phyloP scores from a whole-genome alignment of 1,140 invertebrate genomes.

The Neoseiulus cucumeris region DNA sequence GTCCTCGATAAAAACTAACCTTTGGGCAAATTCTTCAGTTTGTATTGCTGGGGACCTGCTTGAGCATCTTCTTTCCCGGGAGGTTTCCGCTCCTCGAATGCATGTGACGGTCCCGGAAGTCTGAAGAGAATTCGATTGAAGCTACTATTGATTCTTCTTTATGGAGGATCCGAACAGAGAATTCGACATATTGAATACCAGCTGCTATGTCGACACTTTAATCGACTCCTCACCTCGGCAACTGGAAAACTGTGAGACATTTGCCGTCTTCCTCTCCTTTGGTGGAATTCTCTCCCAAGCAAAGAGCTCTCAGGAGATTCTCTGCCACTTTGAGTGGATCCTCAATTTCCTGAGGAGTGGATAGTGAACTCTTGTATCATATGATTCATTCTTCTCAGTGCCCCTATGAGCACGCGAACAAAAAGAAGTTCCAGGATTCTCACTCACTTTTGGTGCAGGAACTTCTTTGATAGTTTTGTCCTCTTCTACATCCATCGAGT shows the following conservation, averaged over 20 bases:
- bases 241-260: neutral
- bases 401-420: too few relatives aligned
- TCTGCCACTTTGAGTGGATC: neutral
- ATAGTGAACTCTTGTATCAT: too few relatives aligned
- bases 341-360: neutral
- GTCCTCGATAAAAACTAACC: neutral
- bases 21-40: neutral
- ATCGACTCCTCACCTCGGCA: neutral
- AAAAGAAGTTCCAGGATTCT: too few relatives aligned
- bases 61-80: neutral
- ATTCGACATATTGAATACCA: too few relatives aligned
- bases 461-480: too few relatives aligned
- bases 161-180: too few relatives aligned
- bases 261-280: neutral
- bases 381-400: too few relatives aligned
- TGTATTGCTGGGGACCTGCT: neutral
- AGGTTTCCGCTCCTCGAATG: neutral
- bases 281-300: neutral
- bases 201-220: too few relatives aligned
- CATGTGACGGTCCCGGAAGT: slow-evolving; percentile 1
- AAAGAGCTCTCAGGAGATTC: neutral
- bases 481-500: too few relatives aligned
- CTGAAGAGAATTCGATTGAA: neutral
- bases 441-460: too few relatives aligned
- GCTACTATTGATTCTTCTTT: too few relatives aligned